Evolutionary conservation across 2,888 invertebrate species (phyloP).

Genomic region (Quadriops clusia): DNA sequence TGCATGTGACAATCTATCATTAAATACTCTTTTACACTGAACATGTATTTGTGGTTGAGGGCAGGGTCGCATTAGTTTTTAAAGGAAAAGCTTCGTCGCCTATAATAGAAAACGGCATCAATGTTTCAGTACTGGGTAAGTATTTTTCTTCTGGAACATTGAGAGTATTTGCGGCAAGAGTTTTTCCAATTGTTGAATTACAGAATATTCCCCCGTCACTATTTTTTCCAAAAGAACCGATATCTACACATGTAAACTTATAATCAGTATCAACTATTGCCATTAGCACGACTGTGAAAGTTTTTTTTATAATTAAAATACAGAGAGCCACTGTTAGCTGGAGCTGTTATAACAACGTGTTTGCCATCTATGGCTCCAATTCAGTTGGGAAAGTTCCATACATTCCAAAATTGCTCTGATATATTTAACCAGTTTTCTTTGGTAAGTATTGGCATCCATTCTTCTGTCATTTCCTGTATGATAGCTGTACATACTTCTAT

Average conservation of each 20-base stretch:
- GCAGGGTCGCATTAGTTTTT: too few relatives aligned
- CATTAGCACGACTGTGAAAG: constrained; percentile 7
- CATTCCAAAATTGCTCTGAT: constrained; percentile 3
- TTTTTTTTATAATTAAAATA: constrained; percentile 9
- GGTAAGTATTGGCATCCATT: constrained; percentile 11
- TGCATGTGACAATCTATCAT: too few relatives aligned
- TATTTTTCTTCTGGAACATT: constrained; percentile 4
- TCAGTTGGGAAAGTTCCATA: constrained; percentile 10
- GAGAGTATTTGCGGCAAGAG: constrained; percentile 5
- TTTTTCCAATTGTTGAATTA: constrained; percentile 8
- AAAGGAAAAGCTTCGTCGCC: constrained; percentile 9
- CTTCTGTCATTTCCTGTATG: constrained; percentile 10
- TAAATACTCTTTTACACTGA: too few relatives aligned
- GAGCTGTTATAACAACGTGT: constrained; percentile 7
- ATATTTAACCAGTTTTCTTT: constrained; percentile 7
- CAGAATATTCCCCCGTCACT: constrained; percentile 9
- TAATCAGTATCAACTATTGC: constrained; percentile 9
- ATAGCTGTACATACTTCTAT: constrained; percentile 16
- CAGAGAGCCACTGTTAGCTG: constrained; percentile 5
- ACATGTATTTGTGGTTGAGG: too few relatives aligned
- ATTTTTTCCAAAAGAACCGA: constrained; percentile 7
- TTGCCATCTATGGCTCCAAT: constrained; percentile 8
- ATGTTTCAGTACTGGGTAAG: constrained; percentile 2
- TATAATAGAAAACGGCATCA: constrained; percentile 3
- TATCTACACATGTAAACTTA: constrained; percentile 7